These are phyloP conservation scores for Heliangelus exortis DNA, from an alignment of 2,797 vertebrate species.

Conservation along the genomic window DNA sequence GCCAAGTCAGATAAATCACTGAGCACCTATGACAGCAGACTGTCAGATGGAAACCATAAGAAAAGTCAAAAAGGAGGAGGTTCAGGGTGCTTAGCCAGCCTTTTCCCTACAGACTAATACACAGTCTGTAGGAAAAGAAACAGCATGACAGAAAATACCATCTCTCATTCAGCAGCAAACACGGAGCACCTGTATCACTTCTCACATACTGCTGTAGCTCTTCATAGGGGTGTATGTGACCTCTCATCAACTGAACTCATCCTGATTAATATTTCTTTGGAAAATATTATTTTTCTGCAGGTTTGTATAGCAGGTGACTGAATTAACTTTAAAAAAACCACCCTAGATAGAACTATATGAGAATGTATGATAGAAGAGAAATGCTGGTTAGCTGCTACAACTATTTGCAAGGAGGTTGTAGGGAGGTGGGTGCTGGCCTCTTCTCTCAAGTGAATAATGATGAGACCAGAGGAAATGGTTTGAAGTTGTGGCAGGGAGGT, in stretches of 20 bases:
- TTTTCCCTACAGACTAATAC: neutral
- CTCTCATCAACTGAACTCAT: neutral
- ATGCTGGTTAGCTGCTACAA: neutral
- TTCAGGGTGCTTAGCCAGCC: neutral
- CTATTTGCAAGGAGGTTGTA: no score
- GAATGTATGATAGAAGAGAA: neutral
- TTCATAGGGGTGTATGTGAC: neutral
- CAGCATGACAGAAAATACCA: neutral
- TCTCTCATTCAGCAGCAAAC: neutral
- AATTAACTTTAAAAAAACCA: neutral
- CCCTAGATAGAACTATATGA: neutral
- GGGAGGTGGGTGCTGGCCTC: no score
- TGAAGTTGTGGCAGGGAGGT: no score
- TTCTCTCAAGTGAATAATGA: no score
- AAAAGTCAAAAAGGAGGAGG: neutral
- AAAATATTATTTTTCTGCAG: neutral
- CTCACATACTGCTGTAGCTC: neutral
- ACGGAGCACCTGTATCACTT: slow-evolving; percentile 4
- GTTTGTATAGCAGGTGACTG: neutral
- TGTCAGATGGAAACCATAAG: neutral
- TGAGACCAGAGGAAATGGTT: no score
- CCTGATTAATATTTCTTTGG: neutral
- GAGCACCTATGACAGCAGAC: neutral
- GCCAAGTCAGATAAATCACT: neutral
- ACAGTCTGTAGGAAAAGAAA: neutral